Percentiles rank a stretch among this genome's conserved stretches.
Conservation (phyloP, 2,888 invertebrate genomes). For the Sphecodes monilicornis region DNA sequence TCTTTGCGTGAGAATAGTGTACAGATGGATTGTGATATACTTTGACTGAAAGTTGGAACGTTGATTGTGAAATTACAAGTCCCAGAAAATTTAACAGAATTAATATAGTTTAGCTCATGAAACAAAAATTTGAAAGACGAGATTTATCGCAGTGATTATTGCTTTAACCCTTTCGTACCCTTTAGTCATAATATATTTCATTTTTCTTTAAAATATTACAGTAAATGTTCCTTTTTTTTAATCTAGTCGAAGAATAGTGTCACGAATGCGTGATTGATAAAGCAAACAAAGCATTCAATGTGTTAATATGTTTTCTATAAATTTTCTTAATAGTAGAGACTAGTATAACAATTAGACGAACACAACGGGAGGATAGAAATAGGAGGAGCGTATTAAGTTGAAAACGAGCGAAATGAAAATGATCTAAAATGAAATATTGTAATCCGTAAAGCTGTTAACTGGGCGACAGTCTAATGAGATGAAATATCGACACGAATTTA, state of each 20-base stretch:
- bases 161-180: too few relatives aligned
- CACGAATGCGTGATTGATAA: background rate
- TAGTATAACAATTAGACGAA: background rate
- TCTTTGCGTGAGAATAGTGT: background rate
- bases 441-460: slow-evolving; percentile 5
- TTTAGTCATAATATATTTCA: too few relatives aligned
- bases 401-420: too few relatives aligned
- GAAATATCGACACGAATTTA: background rate
- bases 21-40: background rate
- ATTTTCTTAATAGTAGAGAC: background rate
- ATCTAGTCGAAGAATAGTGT: background rate
- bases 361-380: background rate
- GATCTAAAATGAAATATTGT: background rate
- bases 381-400: too few relatives aligned
- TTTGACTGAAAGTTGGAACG: background rate
- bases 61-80: background rate
- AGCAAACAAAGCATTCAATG: background rate
- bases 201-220: too few relatives aligned
- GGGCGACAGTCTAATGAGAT: background rate
- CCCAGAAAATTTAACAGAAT: too few relatives aligned
- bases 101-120: too few relatives aligned
- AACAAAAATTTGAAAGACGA: too few relatives aligned
- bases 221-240: background rate
- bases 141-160: too few relatives aligned
- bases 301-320: background rate